Percentiles rank a stretch among this genome's conserved stretches.
Evolutionary conservation across 2,113 vertebrate genomes (phyloP).

Genomic region (Scomber japonicus): DNA sequence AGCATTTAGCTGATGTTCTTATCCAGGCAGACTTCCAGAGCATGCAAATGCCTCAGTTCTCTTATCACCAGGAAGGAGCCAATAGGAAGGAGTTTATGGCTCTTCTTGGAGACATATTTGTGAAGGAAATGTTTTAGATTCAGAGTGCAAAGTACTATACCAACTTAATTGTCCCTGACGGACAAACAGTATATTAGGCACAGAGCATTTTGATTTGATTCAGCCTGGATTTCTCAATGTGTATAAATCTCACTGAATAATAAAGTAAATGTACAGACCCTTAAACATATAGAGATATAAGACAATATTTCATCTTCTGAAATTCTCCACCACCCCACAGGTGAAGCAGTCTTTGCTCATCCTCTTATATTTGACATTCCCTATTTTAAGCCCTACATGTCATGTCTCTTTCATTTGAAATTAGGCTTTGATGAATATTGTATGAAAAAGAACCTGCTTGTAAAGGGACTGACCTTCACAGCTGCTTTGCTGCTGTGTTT

Average conservation of each 20-base stretch:
- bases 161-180: slow-evolving; percentile 15
- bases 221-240: slow-evolving; percentile 11
- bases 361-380: slow-evolving; percentile 64
- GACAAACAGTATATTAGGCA: slow-evolving; percentile 30
- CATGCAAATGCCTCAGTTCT: slow-evolving; percentile 28
- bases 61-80: slow-evolving; percentile 26
- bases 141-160: not conserved
- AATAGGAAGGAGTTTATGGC: slow-evolving; percentile 13
- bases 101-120: slow-evolving; percentile 34
- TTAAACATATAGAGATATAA: slow-evolving; percentile 16
- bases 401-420: slow-evolving; percentile 79
- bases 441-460: slow-evolving; percentile 76
- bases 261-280: slow-evolving; percentile 5
- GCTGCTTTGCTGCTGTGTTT: slow-evolving; percentile 67
- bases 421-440: slow-evolving; percentile 83
- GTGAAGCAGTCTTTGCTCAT: slow-evolving; percentile 56
- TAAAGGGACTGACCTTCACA: slow-evolving; percentile 77
- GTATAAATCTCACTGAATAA: slow-evolving; percentile 23
- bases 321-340: slow-evolving; percentile 29
- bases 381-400: slow-evolving; percentile 68
- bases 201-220: slow-evolving; percentile 11
- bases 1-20: slow-evolving; percentile 26
- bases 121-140: slow-evolving; percentile 18
- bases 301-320: slow-evolving; percentile 1
- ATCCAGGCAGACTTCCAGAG: slow-evolving; percentile 32